Conservation (phyloP, 2,113 vertebrate genomes). For the Chaetodon auriga region DNA sequence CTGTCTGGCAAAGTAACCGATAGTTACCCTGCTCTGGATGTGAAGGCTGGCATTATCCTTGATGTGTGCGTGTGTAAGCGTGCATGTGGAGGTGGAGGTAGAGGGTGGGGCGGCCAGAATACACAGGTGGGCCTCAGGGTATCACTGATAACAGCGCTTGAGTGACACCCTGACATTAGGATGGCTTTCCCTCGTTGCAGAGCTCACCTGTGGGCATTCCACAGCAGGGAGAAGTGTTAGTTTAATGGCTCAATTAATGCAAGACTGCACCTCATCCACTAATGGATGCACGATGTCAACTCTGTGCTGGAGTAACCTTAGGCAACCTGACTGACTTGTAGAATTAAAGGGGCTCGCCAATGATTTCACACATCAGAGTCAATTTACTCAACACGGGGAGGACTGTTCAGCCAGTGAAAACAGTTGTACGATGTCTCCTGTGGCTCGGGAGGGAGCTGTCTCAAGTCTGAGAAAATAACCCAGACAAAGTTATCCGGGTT, state of each 20-base stretch:
- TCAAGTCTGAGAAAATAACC: not conserved
- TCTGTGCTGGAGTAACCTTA: conserved; percentile 11
- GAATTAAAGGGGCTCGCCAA: not conserved
- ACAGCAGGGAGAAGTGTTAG: conserved; percentile 2
- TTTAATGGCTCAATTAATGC: conserved; percentile 29
- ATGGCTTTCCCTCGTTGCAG: conserved; percentile 66
- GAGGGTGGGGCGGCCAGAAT: conserved; percentile 46
- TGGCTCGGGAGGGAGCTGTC: not conserved
- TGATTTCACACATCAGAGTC: conserved; percentile 25
- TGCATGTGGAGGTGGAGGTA: conserved; percentile 35
- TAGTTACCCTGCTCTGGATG: conserved; percentile 71
- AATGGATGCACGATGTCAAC: conserved; percentile 14
- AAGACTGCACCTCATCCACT: conserved; percentile 3
- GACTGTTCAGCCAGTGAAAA: not conserved
- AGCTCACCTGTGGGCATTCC: conserved; percentile 33
- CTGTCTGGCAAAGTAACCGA: conserved; percentile 66
- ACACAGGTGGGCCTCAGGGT: conserved; percentile 67
- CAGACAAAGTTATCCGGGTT: not conserved
- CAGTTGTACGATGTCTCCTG: conserved; percentile 13
- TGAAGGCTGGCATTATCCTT: conserved; percentile 72
- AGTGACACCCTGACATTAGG: conserved; percentile 38
- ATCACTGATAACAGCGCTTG: conserved; percentile 43
- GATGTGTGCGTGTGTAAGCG: conserved; percentile 28
- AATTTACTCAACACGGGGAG: not conserved
- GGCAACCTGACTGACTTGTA: not conserved